Conservation (phyloP, 2,888 invertebrate species). For the Quadroppia sp. region DNA sequence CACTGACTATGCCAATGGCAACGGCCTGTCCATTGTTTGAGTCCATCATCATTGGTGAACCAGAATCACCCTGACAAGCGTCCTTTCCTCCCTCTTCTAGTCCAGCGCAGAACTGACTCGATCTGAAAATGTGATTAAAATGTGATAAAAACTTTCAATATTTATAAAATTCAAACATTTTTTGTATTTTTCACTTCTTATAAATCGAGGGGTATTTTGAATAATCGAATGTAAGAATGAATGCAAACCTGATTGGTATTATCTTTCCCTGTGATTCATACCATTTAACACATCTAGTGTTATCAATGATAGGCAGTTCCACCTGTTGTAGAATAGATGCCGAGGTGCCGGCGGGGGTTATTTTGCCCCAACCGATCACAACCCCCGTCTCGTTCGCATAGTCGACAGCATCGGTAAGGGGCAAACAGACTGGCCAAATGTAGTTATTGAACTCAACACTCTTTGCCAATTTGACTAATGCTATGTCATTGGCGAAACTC, state of each 20-base stretch:
- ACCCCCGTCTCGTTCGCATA: constrained; percentile 20
- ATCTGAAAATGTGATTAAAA: constrained; percentile 44
- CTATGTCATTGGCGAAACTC: constrained; percentile 61
- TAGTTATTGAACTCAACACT: constrained; percentile 36
- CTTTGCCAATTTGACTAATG: constrained; percentile 62
- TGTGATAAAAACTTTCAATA: too few species aligned
- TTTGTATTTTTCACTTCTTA: too few species aligned
- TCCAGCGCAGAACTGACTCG: constrained; percentile 59
- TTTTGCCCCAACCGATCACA: constrained; percentile 45
- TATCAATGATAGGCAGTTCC: constrained; percentile 68
- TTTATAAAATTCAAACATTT: too few species aligned
- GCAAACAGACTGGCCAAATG: constrained; percentile 43
- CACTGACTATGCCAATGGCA: constrained; percentile 74
- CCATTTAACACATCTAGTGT: constrained; percentile 68
- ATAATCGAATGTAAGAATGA: background rate
- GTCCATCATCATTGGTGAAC: constrained; percentile 70
- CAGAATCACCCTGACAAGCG: constrained; percentile 62
- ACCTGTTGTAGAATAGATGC: constrained; percentile 68
- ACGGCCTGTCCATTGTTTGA: constrained; percentile 58
- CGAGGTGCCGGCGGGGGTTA: constrained; percentile 35
- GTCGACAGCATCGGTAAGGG: background rate
- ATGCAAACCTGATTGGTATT: constrained; percentile 60
- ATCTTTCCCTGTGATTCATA: constrained; percentile 71
- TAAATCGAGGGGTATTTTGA: too few species aligned
- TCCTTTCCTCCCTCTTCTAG: constrained; percentile 49